Percentiles rank a stretch among this genome's conserved stretches.
phyloP scores from a whole-genome alignment of 1,140 invertebrate genomes.

The Notospermus geniculatus region DNA sequence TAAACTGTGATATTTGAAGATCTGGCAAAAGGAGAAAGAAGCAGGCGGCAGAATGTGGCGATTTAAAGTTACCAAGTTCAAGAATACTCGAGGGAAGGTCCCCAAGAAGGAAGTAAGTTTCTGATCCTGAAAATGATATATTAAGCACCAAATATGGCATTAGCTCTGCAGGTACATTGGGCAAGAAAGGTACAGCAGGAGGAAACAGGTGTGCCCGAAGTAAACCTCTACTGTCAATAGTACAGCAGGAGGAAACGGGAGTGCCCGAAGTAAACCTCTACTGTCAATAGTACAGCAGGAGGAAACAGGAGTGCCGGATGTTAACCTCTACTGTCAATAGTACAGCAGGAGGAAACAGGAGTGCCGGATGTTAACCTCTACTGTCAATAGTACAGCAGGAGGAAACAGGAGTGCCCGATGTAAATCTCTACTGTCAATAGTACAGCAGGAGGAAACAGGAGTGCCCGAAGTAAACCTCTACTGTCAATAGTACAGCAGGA shows the following conservation, averaged over 20 bases:
- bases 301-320: background rate
- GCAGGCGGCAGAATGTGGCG: slow-evolving; percentile 64
- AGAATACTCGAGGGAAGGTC: slow-evolving; percentile 91
- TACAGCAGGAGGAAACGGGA: background rate
- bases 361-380: background rate
- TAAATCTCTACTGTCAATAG: no score
- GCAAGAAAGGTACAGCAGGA: no score
- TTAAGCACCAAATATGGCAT: no score
- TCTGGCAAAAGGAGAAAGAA: no score
- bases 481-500: no score
- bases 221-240: slow-evolving; percentile 2
- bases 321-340: background rate
- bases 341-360: background rate
- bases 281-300: background rate
- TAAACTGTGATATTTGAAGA: no score
- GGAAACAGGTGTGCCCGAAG: background rate
- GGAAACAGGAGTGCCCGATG: no score
- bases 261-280: background rate
- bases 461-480: slow-evolving; percentile 3
- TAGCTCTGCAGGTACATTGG: no score
- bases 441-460: no score
- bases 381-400: no score
- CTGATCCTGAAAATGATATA: no score
- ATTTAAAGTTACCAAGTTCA: slow-evolving; percentile 95
- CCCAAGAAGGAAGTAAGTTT: slow-evolving; percentile 73